Evolutionary conservation across 1,140 invertebrate species (phyloP), one percentile per base, ranked within the genome.

Genomic region (Scaptodrosophila lebanonensis): DNA sequence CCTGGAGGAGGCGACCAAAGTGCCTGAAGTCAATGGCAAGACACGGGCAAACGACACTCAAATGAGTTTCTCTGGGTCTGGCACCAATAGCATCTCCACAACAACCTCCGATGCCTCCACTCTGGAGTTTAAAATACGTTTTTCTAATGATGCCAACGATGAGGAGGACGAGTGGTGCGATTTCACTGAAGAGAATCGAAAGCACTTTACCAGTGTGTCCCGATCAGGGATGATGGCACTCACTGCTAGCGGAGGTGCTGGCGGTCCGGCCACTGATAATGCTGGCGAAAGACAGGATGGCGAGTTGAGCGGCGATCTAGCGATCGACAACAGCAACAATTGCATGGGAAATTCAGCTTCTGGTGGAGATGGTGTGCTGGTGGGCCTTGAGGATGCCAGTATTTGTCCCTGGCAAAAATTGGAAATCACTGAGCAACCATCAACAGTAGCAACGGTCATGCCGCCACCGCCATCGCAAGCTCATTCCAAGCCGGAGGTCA

Each of bases 111-210:
- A 29, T 18, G n/a, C 30, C 6, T 29, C 44, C 0, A 7, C 52
- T 0, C 18, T 59, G 1, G 73, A 77, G n/a, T 56, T 63, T 9
- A 53, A 57, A 0, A 6, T 59, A 9, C 62, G 58, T 1, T 67
- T 57, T 22, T 30, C 58, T 0, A 44, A 54, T 7, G 68, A 48
- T 1, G 4, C 50, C 2, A 13, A 11, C 8, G 35, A 68, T 3
- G 72, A 58, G 8, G 63, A 64, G 54, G 64, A 77, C 13, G 72
- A 77, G 22, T 77, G 72, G 72, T 54, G 58, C 2, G 64, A 79
- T 12, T 77, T 73, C 12, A 79, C 59, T 1, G 75, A 79, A 3
- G 64, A 79, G 15, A 66, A 79, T 29, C 63, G 70, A 11, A 40
- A 33, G 7, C 54, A 62, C 0, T 79, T 67, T 15, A 42, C 47